Evolutionary conservation across 2,113 vertebrate genomes (phyloP).

Genomic region (Meriones unguiculatus): DNA sequence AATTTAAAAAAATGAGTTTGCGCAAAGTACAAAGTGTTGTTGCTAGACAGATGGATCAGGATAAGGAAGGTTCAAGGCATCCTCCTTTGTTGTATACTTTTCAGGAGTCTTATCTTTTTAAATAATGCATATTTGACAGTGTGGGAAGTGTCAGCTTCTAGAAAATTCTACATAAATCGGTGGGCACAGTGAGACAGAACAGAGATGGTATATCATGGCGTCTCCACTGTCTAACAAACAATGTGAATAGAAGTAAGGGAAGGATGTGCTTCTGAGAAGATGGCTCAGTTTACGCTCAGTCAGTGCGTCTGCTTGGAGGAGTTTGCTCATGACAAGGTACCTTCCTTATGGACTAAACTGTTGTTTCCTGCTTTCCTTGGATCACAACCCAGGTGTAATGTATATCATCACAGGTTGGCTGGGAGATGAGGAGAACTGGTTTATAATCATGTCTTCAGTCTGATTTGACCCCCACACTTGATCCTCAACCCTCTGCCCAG

Average conservation of each 20-base stretch:
- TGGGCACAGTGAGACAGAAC: background rate
- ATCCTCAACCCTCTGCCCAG: background rate
- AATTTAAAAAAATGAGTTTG: background rate
- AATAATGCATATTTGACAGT: background rate
- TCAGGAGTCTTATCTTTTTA: background rate
- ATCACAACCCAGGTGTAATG: background rate
- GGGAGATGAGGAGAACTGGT: background rate
- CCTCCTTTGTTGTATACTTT: background rate
- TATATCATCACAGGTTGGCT: background rate
- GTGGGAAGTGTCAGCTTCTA: background rate
- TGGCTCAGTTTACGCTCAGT: background rate
- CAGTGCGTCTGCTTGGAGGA: background rate
- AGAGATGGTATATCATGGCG: background rate
- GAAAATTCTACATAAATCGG: constrained; percentile 1
- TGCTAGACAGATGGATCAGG: background rate
- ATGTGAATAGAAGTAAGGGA: background rate
- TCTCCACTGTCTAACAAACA: background rate
- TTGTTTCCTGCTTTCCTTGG: background rate
- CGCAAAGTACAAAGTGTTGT: background rate
- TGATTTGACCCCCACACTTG: background rate
- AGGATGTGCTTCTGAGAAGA: background rate
- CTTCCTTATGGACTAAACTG: background rate
- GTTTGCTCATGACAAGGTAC: background rate
- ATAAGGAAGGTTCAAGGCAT: background rate
- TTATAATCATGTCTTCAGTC: background rate